phyloP scores from a whole-genome alignment of 2,113 vertebrate genomes.

The Triplophysa siluroides region DNA sequence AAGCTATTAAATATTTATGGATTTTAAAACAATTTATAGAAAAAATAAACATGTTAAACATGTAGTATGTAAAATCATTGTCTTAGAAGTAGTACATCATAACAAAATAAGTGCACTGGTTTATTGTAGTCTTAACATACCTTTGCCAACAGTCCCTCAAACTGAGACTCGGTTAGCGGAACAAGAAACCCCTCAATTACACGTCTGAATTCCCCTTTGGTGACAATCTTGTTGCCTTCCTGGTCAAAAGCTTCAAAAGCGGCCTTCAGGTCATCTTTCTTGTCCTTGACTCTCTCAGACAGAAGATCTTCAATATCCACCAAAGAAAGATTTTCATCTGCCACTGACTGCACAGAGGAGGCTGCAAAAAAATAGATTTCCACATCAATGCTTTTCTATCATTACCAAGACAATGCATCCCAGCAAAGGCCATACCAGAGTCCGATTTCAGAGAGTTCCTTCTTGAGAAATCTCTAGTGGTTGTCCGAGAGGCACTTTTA shows the following conservation, averaged over 20 bases:
- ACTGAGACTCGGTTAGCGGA: constrained; percentile 65
- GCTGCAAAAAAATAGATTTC: constrained; percentile 22
- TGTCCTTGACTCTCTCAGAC: constrained; percentile 62
- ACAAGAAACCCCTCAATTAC: constrained; percentile 63
- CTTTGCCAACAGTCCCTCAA: constrained; percentile 65
- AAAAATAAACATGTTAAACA: neutral
- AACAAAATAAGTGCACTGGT: neutral
- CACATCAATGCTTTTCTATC: neutral
- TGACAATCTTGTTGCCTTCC: constrained; percentile 58
- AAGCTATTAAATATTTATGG: constrained; percentile 38
- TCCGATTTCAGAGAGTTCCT: constrained; percentile 36
- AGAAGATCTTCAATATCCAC: constrained; percentile 62
- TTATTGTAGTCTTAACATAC: constrained; percentile 44
- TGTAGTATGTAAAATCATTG: neutral
- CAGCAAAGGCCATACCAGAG: constrained; percentile 34
- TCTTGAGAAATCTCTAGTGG: constrained; percentile 12
- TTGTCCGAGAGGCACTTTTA: constrained; percentile 25
- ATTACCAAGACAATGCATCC: neutral
- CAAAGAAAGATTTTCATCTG: constrained; percentile 63
- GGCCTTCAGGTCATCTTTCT: constrained; percentile 65
- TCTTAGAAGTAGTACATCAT: neutral
- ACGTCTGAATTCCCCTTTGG: constrained; percentile 64
- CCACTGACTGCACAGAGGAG: constrained; percentile 53
- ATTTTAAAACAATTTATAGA: neutral
- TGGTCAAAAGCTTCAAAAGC: constrained; percentile 66